phyloP scores from a whole-genome alignment of 2,888 invertebrate genomes.

The Icerya purchasi region DNA sequence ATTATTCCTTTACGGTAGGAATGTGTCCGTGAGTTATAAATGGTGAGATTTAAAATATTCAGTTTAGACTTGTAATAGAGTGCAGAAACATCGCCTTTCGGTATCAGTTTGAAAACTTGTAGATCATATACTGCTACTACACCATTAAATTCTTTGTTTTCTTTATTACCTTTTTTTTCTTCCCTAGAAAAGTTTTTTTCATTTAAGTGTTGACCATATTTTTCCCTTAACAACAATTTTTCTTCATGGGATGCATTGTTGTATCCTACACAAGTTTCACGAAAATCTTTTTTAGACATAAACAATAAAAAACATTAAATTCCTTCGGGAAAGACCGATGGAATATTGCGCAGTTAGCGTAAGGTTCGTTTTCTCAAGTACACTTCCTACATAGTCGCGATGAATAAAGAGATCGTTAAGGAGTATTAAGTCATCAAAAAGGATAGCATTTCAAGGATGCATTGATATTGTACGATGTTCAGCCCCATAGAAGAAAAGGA shows the following conservation, averaged over 20 bases:
- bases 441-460: too few species aligned
- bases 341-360: conserved; percentile 10
- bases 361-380: conserved; percentile 7
- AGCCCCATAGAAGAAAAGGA: too few species aligned
- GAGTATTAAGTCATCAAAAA: too few species aligned
- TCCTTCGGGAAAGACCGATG: conserved; percentile 8
- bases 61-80: conserved; percentile 2
- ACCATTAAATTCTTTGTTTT: not conserved
- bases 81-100: conserved; percentile 21
- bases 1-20: not conserved
- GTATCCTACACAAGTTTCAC: not conserved
- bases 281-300: conserved; percentile 1
- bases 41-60: not conserved
- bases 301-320: conserved; percentile 10
- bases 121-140: conserved; percentile 22
- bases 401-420: too few species aligned
- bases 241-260: not conserved
- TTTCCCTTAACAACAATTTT: conserved; percentile 7
- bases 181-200: conserved; percentile 18
- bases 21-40: not conserved
- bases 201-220: conserved; percentile 18
- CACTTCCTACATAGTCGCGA: conserved; percentile 7
- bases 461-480: too few species aligned
- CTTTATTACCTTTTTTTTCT: conserved; percentile 17
- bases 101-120: conserved; percentile 22